These are phyloP conservation scores for Rhinogobius similis DNA, from an alignment of 2,113 vertebrate species.

Conservation along the genomic window DNA sequence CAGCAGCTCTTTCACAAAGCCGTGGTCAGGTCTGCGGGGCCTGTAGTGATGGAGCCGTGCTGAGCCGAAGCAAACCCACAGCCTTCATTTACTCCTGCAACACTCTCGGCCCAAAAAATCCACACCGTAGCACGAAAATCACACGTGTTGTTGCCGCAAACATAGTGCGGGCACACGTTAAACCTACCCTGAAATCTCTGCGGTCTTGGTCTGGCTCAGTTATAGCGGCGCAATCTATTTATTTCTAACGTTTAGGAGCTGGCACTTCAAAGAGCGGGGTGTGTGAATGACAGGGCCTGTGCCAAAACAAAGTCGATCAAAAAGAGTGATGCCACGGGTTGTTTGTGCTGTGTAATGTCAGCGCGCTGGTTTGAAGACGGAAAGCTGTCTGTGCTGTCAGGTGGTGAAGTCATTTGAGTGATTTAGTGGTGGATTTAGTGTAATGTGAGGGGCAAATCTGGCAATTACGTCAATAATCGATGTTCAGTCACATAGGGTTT, in stretches of 20 bases:
- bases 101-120: conserved; percentile 35
- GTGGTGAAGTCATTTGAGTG: neutral
- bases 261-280: conserved; percentile 32
- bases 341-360: conserved; percentile 7
- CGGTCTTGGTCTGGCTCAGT: too few species aligned
- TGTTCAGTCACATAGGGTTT: neutral
- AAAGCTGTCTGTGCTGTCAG: neutral
- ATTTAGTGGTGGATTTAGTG: neutral
- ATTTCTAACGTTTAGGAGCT: conserved; percentile 11
- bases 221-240: neutral
- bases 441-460: neutral
- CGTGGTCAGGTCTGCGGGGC: conserved; percentile 18
- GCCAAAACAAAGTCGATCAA: conserved; percentile 28
- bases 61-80: conserved; percentile 41
- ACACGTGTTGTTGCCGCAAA: conserved; percentile 41
- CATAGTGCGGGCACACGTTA: conserved; percentile 27
- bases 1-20: conserved; percentile 26
- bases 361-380: neutral
- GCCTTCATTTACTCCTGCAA: conserved; percentile 35
- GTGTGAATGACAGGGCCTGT: conserved; percentile 27
- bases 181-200: too few species aligned
- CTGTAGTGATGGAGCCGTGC: conserved; percentile 36
- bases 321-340: conserved; percentile 14
- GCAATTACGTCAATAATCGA: neutral
- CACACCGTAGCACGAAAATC: conserved; percentile 34